phyloP scores from a whole-genome alignment of 2,888 invertebrate species.

The Psococerastis gibbosa region DNA sequence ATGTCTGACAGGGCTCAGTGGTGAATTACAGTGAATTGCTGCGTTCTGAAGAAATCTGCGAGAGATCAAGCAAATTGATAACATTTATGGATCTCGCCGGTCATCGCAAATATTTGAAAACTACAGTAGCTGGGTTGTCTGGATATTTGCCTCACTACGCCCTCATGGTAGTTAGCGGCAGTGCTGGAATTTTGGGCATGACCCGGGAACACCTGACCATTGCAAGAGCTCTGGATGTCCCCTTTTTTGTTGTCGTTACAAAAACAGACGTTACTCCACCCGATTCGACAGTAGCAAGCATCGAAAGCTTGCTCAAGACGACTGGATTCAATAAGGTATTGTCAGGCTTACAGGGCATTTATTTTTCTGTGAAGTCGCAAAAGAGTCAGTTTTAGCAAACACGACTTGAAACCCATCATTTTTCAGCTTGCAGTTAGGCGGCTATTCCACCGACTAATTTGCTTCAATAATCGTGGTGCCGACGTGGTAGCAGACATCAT shows the following conservation, averaged over 20 bases:
- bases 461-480: too few relatives aligned
- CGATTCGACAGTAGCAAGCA: constrained; percentile 31
- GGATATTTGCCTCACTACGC: constrained; percentile 84
- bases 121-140: constrained; percentile 85
- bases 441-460: too few relatives aligned
- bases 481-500: too few relatives aligned
- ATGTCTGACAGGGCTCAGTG: constrained; percentile 43
- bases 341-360: too few relatives aligned
- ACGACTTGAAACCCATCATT: too few relatives aligned
- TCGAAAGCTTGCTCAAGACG: constrained; percentile 42
- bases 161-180: constrained; percentile 61
- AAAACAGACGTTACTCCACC: constrained; percentile 74
- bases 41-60: constrained; percentile 86
- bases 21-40: constrained; percentile 79
- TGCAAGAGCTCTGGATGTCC: constrained; percentile 58
- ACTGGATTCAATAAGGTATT: constrained; percentile 38
- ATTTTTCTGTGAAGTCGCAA: too few relatives aligned
- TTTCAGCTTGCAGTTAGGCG: too few relatives aligned
- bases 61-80: constrained; percentile 77
- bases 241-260: constrained; percentile 84
- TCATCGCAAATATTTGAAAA: constrained; percentile 85
- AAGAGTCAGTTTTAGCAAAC: too few relatives aligned
- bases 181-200: constrained; percentile 60
- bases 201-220: constrained; percentile 85
- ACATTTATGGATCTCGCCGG: constrained; percentile 93